Base-by-base conservation (phyloP, 2,888 invertebrate species). In the Thecocarcelia acutangulata region DNA sequence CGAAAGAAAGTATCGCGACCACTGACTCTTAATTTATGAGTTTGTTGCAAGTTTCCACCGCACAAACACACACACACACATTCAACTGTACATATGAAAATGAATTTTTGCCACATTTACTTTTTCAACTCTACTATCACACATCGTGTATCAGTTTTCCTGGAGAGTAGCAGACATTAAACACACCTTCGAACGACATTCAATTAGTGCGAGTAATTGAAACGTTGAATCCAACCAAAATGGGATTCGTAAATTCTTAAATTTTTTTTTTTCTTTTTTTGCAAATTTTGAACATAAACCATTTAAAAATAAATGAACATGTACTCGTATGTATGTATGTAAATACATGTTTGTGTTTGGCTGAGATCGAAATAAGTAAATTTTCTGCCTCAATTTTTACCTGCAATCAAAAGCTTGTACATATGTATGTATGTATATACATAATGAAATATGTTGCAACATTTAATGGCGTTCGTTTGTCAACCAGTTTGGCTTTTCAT, bases 181-280 rank as follows among this genome's bases (percentile, higher is more conserved):
- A 54, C 68, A 83, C 58, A 66, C 68, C 66, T 68, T 68, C 76
- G 66, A 76, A 75, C 15, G 80, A 70, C 80, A 72, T 80, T 72
- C 70, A 80, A 80, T 80, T 80, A 80, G 76, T 72, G 66, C 44
- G 64, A 58, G 72, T 78, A 78, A 78, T 78, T 78, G 78, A 78
- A 72, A 78, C 72, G 78, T 66, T 72, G 64, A 72, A 78, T 75
- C 28, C 76, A 72, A 72, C 70, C 74, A 75, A 83, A 83, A 72
- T 84, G 85, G 85, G 79, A 68, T 70, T 84, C 76, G 56, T 44
- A 70, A 63, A 84, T 86, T 84, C 69, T 58, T 84, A 80, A 85
- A 83, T 24, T 3, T 52, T 13, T 21, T 52, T 52, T 13, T 50
- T 68, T 78, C 50, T 59, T 19, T 19, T 42, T 42, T 42, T 72